Evolutionary conservation across 1,140 invertebrate species (phyloP), one percentile per base, ranked within the genome.

Genomic region (Acromyrmex heyeri): DNA sequence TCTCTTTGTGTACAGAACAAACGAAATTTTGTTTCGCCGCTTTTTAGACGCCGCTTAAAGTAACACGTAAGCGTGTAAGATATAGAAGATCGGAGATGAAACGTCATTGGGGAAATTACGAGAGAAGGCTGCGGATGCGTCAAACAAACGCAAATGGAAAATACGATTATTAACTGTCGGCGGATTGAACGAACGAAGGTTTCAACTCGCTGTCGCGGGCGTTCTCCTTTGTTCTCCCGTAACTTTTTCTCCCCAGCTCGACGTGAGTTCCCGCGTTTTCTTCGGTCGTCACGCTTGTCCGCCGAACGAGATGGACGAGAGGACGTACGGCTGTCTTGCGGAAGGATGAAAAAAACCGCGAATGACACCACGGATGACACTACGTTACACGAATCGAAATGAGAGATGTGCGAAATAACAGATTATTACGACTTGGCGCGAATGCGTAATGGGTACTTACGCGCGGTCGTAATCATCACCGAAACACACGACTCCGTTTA

Each of bases 361-460:
- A 30, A 48, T 48, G 34, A 48, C 38, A 34, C 30, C 24, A 4
- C 27, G 27, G 21, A 48, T 48, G 34, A 48, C 38, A 21, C 30
- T 77, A 44, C 24, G 12, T 21, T 30, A 50, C 53, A 30, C 73
- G 34, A 38, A 59, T 59, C 55, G 27, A 24, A 3, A 55, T 16
- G 24, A 21, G 34, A 21, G 12, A 30, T 18, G 44, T 50, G 48
- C 14, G 53, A 50, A 73, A 83, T 72, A 61, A 83, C 38, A 83
- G 67, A 73, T 73, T 14, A 61, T 83, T 73, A 21, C 55, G 55
- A 21, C 38, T 34, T 21, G 55, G 2, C 38, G 30, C 24, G 53
- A 83, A 24, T 24, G 55, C 65, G 67, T 72, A 72, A 82, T 73
- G 12, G 7, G 6, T 1, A 61, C 67, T 61, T 61, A 48, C 18